Conservation (phyloP, 2,797 vertebrate genomes). For the Capromys pilorides region DNA sequence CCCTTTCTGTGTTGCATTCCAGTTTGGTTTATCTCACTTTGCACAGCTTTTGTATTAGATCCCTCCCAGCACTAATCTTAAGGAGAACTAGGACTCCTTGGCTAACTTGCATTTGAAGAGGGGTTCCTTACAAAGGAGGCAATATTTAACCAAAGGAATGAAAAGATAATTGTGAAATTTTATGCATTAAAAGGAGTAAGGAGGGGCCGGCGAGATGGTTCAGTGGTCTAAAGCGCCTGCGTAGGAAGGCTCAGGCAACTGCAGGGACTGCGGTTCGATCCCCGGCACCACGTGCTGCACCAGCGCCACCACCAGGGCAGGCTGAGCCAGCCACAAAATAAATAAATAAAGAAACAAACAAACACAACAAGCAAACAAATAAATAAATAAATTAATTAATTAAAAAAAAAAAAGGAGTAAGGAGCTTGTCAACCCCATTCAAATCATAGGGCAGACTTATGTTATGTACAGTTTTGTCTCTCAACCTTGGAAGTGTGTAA, state of each 20-base stretch:
- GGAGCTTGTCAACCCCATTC: slow-evolving; percentile 20
- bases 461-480: slow-evolving; percentile 23
- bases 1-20: not conserved
- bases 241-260: no score
- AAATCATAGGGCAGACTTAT: slow-evolving; percentile 47
- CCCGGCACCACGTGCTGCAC: no score
- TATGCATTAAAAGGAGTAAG: slow-evolving; percentile 27
- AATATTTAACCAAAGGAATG: slow-evolving; percentile 52
- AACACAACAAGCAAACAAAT: no score
- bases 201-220: no score
- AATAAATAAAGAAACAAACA: no score
- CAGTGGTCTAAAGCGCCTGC: no score
- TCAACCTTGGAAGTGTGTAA: not conserved
- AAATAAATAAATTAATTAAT: no score
- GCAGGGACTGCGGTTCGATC: no score
- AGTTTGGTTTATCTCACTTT: slow-evolving; percentile 16
- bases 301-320: no score
- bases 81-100: not conserved
- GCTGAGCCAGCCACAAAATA: no score
- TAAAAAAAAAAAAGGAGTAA: no score
- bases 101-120: slow-evolving; percentile 56
- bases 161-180: slow-evolving; percentile 66
- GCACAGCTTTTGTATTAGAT: not conserved
- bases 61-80: slow-evolving; percentile 32
- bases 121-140: slow-evolving; percentile 20